Percentiles rank a stretch among this genome's conserved stretches.
phyloP scores from a whole-genome alignment of 1,140 invertebrate genomes.

The Caenorhabditis tropicalis region DNA sequence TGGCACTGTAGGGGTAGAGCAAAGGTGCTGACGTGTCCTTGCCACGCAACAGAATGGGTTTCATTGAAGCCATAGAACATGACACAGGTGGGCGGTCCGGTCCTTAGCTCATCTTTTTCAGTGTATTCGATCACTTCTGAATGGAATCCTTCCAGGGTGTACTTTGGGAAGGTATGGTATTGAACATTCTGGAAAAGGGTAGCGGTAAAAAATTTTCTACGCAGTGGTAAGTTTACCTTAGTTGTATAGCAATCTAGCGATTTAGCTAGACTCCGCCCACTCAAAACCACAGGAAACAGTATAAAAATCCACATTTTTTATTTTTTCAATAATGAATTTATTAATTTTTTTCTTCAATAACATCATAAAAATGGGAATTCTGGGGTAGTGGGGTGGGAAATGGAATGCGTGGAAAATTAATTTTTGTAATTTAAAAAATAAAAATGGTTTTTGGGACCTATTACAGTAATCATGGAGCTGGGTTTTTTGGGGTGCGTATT shows the following conservation, averaged over 20 bases:
- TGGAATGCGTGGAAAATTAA: neutral
- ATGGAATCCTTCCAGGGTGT: neutral
- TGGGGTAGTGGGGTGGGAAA: neutral
- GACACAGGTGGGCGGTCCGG: neutral
- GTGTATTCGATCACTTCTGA: neutral
- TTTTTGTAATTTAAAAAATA: neutral
- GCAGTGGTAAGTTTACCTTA: too few species aligned
- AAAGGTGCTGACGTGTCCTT: conserved; percentile 24
- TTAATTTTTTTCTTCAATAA: neutral
- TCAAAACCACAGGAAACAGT: too few species aligned
- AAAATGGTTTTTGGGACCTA: neutral
- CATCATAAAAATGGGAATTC: neutral
- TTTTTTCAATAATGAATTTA: neutral
- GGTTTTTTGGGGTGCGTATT: neutral
- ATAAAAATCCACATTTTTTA: too few species aligned
- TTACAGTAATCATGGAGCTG: too few species aligned
- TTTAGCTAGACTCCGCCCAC: too few species aligned
- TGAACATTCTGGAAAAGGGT: neutral
- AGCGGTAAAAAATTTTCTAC: neutral
- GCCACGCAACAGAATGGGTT: neutral
- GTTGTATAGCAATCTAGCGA: too few species aligned
- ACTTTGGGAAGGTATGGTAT: neutral
- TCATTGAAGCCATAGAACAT: neutral
- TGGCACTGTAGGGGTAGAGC: neutral
- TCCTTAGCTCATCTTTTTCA: neutral